Base-by-base conservation (phyloP, 2,797 vertebrate genomes). In the Oophaga sylvatica region DNA sequence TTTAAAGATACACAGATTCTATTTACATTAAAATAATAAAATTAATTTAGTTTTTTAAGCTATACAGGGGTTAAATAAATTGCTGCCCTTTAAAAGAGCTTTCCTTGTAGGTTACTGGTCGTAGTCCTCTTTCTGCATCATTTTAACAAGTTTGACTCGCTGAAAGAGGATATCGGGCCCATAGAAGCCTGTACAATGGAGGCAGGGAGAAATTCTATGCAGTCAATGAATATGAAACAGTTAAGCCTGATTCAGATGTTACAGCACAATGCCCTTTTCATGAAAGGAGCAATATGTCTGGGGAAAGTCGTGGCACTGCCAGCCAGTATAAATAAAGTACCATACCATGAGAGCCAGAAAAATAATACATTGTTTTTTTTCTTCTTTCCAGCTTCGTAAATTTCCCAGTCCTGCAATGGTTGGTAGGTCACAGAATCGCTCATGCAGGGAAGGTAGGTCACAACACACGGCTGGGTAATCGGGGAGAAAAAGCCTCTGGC, bases 201-300 rank as follows among this genome's bases (percentile, higher is more conserved):
- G 57, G 56, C 19, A 71, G 31, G 9, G 56, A 67, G 20, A 31
- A 68, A 78, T 86, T 77, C 75, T 78, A 59, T 35, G 19, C 48
- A 70, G 29, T 73, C 35, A 86, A 80, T 86, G 85, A 80, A 73
- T 80, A 80, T 80, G 76, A 86, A 79, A 68, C 77, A 86, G 56
- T 57, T 80, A 80, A 35, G 76, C 78, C 85, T 80, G 77, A 57
- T 80, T 86, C 62, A 86, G 45, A 86, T 80, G 85, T 80, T 70
- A 73, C 13, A 71, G 85, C 48, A 80, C 85, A 86, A 86, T 86
- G 63, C 63, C 56, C 65, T 80, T 80, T 80, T 86, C 85, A 84
- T 86, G 77, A 80, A 86, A 45, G 31, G 65, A 67, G 63, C 41
- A 63, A 70, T 68, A 86, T 67, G 78, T 86, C 77, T 80, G 53